Conservation (phyloP, 2,888 invertebrate genomes). For the Apodemia hepburni region DNA sequence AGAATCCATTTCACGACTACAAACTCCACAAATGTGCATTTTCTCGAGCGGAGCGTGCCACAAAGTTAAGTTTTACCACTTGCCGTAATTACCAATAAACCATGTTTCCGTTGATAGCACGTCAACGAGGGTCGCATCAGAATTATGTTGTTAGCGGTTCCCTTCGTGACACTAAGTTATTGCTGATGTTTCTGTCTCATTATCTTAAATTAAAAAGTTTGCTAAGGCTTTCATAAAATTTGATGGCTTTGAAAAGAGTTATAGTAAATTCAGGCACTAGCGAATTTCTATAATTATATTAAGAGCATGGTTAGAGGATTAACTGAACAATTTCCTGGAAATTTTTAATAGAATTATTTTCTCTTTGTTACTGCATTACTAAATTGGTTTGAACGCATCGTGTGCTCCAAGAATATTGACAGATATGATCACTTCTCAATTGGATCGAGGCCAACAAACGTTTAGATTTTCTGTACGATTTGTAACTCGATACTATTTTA, state of each 20-base stretch:
- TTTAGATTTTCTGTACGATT: slow-evolving; percentile 73
- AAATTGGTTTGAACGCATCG: slow-evolving; percentile 59
- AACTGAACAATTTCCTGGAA: slow-evolving; percentile 36
- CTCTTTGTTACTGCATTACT: slow-evolving; percentile 41
- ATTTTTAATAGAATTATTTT: slow-evolving; percentile 39
- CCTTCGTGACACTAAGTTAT: slow-evolving; percentile 60
- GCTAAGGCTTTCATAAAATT: slow-evolving; percentile 60
- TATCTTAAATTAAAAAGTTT: slow-evolving; percentile 76
- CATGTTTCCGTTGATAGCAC: slow-evolving; percentile 56
- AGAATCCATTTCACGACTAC: slow-evolving; percentile 68
- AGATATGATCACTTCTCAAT: slow-evolving; percentile 77
- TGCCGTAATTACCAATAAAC: slow-evolving; percentile 70
- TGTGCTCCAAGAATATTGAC: slow-evolving; percentile 74
- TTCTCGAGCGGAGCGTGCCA: slow-evolving; percentile 52
- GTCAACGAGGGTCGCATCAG: slow-evolving; percentile 52
- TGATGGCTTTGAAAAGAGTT: not conserved
- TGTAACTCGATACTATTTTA: slow-evolving; percentile 67
- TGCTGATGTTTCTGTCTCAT: slow-evolving; percentile 66
- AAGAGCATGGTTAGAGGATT: slow-evolving; percentile 44
- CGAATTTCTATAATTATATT: slow-evolving; percentile 69
- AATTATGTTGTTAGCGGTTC: slow-evolving; percentile 61
- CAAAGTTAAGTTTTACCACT: slow-evolving; percentile 69
- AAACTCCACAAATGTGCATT: slow-evolving; percentile 67
- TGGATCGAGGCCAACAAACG: slow-evolving; percentile 71
- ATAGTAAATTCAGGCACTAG: slow-evolving; percentile 24